A percentile compares a stretch with the other conserved stretches of the same genome.
These are phyloP conservation scores for Pristionchus entomophagus DNA, from an alignment of 2,888 invertebrate species.

Conservation along the genomic window DNA sequence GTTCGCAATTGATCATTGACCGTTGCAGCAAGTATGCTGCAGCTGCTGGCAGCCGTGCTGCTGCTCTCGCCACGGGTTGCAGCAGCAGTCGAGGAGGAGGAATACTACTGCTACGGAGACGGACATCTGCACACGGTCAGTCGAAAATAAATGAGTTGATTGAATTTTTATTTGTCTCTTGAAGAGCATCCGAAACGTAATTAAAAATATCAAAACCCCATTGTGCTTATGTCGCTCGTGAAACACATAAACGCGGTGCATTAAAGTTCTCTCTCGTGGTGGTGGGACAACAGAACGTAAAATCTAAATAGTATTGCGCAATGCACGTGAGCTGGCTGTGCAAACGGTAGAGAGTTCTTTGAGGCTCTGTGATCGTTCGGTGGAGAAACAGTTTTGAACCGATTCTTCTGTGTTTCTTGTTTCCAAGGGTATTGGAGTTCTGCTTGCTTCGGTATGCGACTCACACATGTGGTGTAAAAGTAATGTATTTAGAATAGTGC, in stretches of 20 bases:
- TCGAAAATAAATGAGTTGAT: neutral
- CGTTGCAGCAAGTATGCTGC: neutral
- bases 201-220: neutral
- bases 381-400: neutral
- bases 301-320: no score
- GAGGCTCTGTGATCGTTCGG: neutral
- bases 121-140: constrained; percentile 18
- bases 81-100: neutral
- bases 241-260: neutral
- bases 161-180: neutral
- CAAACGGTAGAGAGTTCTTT: neutral
- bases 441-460: no score
- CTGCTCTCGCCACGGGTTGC: neutral
- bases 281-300: neutral
- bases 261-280: neutral
- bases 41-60: neutral
- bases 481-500: no score
- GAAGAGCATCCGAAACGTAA: neutral
- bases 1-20: neutral
- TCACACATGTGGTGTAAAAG: no score
- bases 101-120: constrained; percentile 34
- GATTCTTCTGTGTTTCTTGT: neutral
- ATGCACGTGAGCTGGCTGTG: neutral
- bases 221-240: neutral
- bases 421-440: no score